Percentiles rank a stretch among this genome's conserved stretches.
phyloP scores from a whole-genome alignment of 2,888 invertebrate genomes.

The Drepanosiphum platanoidis region DNA sequence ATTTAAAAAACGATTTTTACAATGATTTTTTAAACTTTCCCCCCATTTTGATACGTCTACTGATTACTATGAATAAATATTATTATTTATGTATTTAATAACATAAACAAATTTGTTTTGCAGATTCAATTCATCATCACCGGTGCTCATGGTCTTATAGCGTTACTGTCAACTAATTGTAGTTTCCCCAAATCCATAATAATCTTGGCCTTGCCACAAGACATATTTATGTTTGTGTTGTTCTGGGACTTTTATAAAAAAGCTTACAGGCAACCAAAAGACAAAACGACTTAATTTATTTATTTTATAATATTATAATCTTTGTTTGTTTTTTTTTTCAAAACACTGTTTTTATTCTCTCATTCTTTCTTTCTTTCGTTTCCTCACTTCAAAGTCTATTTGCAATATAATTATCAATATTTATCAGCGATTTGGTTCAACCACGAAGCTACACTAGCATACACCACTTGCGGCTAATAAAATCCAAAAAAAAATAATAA shows the following conservation, averaged over 20 bases:
- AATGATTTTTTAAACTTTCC: too few relatives aligned
- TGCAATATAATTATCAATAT: too few relatives aligned
- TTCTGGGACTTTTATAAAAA: constrained; percentile 73
- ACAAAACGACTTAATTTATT: constrained; percentile 62
- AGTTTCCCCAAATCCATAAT: constrained; percentile 71
- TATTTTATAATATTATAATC: not conserved
- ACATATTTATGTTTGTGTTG: constrained; percentile 71
- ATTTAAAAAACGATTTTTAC: too few relatives aligned
- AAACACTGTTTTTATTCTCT: not conserved
- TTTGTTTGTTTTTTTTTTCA: not conserved
- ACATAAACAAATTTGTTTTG: constrained; percentile 35
- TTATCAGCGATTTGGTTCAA: too few relatives aligned
- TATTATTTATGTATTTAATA: too few relatives aligned
- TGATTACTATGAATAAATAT: too few relatives aligned
- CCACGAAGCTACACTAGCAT: too few relatives aligned
- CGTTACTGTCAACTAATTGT: constrained; percentile 69
- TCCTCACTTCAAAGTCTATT: too few relatives aligned
- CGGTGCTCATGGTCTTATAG: constrained; percentile 72
- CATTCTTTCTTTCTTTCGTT: too few relatives aligned
- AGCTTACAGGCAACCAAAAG: constrained; percentile 69
- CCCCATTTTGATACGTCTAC: too few relatives aligned
- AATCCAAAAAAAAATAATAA: too few relatives aligned
- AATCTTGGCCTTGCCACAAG: constrained; percentile 71
- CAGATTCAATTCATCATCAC: constrained; percentile 77
- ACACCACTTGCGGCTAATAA: too few relatives aligned